phyloP scores from a whole-genome alignment of 2,888 invertebrate genomes.

The Troides oblongomaculatus region DNA sequence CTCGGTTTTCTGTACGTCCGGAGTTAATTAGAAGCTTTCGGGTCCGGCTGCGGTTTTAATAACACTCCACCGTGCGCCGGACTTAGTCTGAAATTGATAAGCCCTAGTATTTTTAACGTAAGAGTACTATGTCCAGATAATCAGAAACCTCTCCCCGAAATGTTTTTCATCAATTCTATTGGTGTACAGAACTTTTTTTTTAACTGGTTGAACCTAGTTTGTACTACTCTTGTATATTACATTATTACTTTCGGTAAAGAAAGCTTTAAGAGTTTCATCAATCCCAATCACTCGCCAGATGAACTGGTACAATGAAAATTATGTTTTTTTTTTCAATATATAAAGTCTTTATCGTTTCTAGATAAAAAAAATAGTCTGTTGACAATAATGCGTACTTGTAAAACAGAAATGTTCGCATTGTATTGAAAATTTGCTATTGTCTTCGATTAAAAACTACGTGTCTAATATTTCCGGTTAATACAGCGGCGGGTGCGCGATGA shows the following conservation, averaged over 20 bases:
- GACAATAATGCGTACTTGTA: neutral
- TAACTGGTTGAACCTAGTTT: too few relatives aligned
- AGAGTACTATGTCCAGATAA: conserved; percentile 15
- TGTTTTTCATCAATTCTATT: conserved; percentile 1
- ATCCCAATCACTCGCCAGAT: too few relatives aligned
- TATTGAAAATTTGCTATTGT: neutral
- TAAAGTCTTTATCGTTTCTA: too few relatives aligned
- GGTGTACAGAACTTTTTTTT: too few relatives aligned
- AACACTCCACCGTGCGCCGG: conserved; percentile 56
- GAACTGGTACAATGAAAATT: too few relatives aligned
- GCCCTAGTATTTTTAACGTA: conserved; percentile 23
- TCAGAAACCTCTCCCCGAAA: conserved; percentile 8
- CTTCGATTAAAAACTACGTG: neutral
- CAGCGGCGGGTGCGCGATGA: conserved; percentile 7
- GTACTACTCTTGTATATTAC: too few relatives aligned
- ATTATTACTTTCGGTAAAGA: too few relatives aligned
- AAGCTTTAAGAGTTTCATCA: too few relatives aligned
- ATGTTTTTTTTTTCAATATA: too few relatives aligned
- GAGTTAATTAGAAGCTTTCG: conserved; percentile 70
- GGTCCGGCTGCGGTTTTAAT: conserved; percentile 68
- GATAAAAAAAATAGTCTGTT: too few relatives aligned
- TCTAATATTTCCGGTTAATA: conserved; percentile 2
- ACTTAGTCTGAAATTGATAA: conserved; percentile 57
- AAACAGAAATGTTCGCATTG: too few relatives aligned
- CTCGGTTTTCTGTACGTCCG: conserved; percentile 11